Percentiles rank a stretch among this genome's conserved stretches.
phyloP scores from a whole-genome alignment of 2,888 invertebrate genomes.

The Pasiphila rectangulata region DNA sequence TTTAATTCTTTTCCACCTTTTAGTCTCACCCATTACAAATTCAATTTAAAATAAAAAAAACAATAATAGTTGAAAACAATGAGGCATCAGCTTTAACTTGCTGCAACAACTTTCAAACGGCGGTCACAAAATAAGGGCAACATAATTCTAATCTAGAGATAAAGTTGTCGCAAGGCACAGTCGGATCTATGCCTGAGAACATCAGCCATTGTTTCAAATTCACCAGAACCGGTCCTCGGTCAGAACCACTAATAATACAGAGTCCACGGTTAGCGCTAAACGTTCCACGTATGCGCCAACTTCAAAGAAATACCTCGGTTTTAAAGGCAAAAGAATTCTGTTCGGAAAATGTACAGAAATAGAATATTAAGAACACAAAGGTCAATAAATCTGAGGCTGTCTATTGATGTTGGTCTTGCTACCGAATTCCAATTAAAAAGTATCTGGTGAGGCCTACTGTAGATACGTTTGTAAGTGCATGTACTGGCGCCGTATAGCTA shows the following conservation, averaged over 20 bases:
- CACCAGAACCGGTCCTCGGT: constrained; percentile 73
- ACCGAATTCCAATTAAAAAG: constrained; percentile 29
- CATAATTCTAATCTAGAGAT: neutral
- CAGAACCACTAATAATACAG: constrained; percentile 8
- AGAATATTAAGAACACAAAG: constrained; percentile 17
- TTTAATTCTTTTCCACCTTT: no score
- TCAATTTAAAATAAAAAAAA: no score
- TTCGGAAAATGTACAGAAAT: constrained; percentile 23
- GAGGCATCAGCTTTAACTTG: no score
- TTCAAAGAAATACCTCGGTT: constrained; percentile 50
- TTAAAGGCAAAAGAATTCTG: constrained; percentile 24
- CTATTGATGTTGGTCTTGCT: constrained; percentile 14
- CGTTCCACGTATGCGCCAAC: constrained; percentile 52
- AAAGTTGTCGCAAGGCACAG: neutral
- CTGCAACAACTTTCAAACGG: no score
- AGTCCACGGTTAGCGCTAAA: constrained; percentile 61
- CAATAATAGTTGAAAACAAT: no score
- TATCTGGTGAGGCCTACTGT: neutral
- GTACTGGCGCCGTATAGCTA: neutral
- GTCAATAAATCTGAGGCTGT: constrained; percentile 23
- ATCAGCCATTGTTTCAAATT: constrained; percentile 69
- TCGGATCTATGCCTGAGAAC: constrained; percentile 24
- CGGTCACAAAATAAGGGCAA: no score
- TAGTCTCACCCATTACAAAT: no score
- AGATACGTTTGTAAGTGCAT: neutral